Evolutionary conservation across 2,797 vertebrate genomes (phyloP), one percentile per base, ranked within the genome.

Genomic region (Synanceia verrucosa): DNA sequence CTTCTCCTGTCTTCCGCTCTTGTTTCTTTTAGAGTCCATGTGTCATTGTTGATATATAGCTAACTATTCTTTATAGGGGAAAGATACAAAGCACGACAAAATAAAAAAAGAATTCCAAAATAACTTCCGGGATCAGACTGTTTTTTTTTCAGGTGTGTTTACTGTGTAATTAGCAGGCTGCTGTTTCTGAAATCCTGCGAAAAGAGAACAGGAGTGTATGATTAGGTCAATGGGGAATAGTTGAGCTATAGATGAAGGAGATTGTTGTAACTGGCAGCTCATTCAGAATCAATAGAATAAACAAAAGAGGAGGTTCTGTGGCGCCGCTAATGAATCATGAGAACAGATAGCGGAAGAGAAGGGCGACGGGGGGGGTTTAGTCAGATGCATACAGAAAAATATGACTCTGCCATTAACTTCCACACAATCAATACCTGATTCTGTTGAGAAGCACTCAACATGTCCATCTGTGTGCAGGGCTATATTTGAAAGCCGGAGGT

Each of bases 51-150:
- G 93, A 94, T 95, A 94, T 94, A 93, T 94, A 95, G 94, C 93
- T 94, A 94, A 95, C 93, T 93, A 93, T 94, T 94, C 94, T 95
- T 95, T 95, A 93, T 95, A 95, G 93, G 92, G 90, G 89, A 93
- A 95, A 94, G 91, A 94, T 92, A 92, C 90, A 92, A 93, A 95
- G 94, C 94, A 95, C 94, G 94, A 94, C 86, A 93, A 94, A 95
- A 95, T 93, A 91, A 94, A 93, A n/a, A 91, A 91, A 87, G 62
- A 91, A 73, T 90, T 75, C 70, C 87, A 92, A 89, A 91, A 88
- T 73, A 81, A 73, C 34, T 55, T 56, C 44, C 37, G 47, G 75
- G 71, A 73, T 68, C 50, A 24, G 79, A 53, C 64, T 78, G 47
- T 0, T 81, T 88, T 84, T 78, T 81, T 88, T 84, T 78, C 79